Conservation (phyloP, 2,797 vertebrate genomes). For the Amniataba percoides region DNA sequence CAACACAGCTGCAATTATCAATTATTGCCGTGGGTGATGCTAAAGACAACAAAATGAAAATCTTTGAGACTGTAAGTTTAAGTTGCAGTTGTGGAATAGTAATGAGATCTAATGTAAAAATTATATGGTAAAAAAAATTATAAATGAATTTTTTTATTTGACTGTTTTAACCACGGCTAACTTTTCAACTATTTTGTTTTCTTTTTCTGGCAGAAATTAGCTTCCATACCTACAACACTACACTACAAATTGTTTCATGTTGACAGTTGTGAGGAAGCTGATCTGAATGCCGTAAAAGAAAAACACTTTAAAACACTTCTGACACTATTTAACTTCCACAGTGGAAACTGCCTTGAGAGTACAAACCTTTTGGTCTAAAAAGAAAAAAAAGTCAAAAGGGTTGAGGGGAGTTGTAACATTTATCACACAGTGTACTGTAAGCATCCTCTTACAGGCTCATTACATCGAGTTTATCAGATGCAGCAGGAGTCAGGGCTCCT, state of each 20-base stretch:
- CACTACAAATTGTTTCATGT: not conserved
- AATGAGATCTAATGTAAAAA: not conserved
- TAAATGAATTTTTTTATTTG: not conserved
- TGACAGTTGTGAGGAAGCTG: not conserved
- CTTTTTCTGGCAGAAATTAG: not conserved
- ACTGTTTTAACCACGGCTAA: not conserved
- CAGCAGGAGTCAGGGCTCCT: conserved; percentile 60
- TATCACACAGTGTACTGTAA: conserved; percentile 32
- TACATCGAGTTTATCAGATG: conserved; percentile 56
- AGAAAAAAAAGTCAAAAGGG: not conserved
- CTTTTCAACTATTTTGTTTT: not conserved
- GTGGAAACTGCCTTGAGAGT: not conserved
- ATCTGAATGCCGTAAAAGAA: not conserved
- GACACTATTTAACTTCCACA: not conserved
- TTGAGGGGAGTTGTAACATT: conserved; percentile 16
- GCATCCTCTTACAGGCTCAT: conserved; percentile 56
- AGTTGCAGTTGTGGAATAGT: not conserved
- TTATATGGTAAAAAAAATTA: not conserved
- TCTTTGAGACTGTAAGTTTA: too few species aligned
- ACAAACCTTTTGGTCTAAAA: conserved; percentile 4
- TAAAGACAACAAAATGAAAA: too few species aligned
- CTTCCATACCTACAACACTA: not conserved
- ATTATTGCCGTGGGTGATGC: too few species aligned
- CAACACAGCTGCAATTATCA: too few species aligned
- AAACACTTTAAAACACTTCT: conserved; percentile 15